Percentiles rank a stretch among this genome's conserved stretches.
Evolutionary conservation across 2,113 vertebrate genomes (phyloP).

Genomic region (Sinocyclocheilus rhinocerous): DNA sequence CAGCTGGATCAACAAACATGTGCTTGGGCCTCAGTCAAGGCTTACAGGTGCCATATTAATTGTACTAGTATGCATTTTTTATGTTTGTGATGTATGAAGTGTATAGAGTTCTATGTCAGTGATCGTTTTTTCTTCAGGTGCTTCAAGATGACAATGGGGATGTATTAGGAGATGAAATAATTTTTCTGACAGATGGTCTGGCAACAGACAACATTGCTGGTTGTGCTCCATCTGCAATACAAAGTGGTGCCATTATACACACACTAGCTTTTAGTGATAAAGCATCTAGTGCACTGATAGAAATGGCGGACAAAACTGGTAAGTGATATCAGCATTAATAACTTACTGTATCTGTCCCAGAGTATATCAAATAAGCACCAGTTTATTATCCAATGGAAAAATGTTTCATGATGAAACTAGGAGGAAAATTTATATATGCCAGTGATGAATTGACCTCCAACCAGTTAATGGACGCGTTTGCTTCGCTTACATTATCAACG

Average conservation of each 20-base stretch:
- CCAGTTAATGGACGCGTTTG: conserved; percentile 71
- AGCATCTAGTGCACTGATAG: conserved; percentile 52
- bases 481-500: conserved; percentile 64
- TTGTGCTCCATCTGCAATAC: conserved; percentile 57
- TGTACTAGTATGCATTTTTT: no score
- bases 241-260: conserved; percentile 68
- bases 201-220: neutral
- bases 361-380: no score
- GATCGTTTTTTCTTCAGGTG: conserved; percentile 54
- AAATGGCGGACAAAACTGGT: conserved; percentile 68
- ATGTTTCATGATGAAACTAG: conserved; percentile 50
- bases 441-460: conserved; percentile 63
- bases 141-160: conserved; percentile 57
- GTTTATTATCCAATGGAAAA: neutral
- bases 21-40: no score
- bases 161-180: conserved; percentile 66
- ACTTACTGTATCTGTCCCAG: neutral
- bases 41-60: no score
- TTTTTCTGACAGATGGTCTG: conserved; percentile 69
- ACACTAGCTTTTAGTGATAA: conserved; percentile 67
- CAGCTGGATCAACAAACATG: no score
- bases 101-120: no score
- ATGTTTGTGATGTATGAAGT: no score
- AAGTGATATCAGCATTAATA: neutral
- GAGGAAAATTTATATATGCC: conserved; percentile 65